Evolutionary conservation across 2,113 vertebrate genomes (phyloP).

Genomic region (Mormyrus lacerda): DNA sequence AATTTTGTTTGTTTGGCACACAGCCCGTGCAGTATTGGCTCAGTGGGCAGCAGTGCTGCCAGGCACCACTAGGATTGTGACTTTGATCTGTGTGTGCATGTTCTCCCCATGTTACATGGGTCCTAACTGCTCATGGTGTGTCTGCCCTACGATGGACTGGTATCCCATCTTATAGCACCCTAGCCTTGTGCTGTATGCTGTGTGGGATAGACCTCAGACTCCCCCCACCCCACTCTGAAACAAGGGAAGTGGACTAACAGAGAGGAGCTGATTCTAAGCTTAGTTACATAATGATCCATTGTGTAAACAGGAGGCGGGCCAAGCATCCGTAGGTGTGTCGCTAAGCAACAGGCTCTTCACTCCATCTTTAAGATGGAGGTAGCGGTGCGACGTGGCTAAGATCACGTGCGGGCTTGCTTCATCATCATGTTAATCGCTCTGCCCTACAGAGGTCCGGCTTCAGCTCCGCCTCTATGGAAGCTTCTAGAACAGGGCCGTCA

Average conservation of each 20-base stretch:
- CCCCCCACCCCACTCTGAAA: neutral
- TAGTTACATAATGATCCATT: conserved; percentile 13
- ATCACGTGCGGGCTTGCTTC: neutral
- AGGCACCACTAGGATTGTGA: neutral
- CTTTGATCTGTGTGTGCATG: neutral
- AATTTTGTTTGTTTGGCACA: neutral
- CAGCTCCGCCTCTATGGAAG: neutral
- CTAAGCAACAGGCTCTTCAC: conserved; percentile 52
- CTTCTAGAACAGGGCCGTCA: neutral
- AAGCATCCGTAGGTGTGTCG: conserved; percentile 47
- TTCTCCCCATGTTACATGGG: neutral
- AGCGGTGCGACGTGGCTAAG: conserved; percentile 7
- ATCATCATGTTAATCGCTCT: neutral
- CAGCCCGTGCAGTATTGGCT: neutral
- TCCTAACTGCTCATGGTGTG: neutral
- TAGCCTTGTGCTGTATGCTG: neutral
- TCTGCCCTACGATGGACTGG: neutral
- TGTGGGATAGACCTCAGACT: neutral
- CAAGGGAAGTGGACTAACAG: neutral
- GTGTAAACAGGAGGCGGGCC: conserved; percentile 29
- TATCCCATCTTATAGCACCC: neutral
- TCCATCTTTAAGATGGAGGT: conserved; percentile 25
- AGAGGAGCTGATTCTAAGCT: neutral
- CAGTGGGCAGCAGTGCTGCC: neutral
- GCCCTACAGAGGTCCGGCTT: neutral